Evolutionary conservation across 2,888 invertebrate species (phyloP), one percentile per base, ranked within the genome.

Genomic region (Pollenia griseotomentosa): DNA sequence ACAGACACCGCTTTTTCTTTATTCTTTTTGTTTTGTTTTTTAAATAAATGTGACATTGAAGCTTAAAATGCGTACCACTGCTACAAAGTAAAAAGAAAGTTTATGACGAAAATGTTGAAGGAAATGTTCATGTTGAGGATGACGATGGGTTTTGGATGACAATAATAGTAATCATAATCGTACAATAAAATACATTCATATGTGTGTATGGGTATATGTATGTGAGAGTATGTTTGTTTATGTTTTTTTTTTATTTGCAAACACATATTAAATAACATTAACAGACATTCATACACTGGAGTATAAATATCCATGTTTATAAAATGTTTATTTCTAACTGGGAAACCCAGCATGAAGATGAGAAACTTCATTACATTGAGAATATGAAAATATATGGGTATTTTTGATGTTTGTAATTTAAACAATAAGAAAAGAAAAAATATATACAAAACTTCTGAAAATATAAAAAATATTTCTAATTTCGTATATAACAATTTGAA

Each of bases 1-100:
- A 33, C 61, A 61, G 42, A 46, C 74, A 63, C n/a, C 14, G 33
- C 16, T 23, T 46, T 61, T 4, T 46, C 33, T 57, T 71, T 74
- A 48, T 71, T 63, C 8, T 42, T 44, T 40, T 3, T 44, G 2
- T n/a, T 40, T 14, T 44, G 2, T n/a, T 23, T 59, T 57, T 44
- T 65, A 48, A 33, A 48, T 12, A 46, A 79, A 65, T 73, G 73
- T 81, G 87, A 87, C 87, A 87, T 87, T 84, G 83, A 83, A 86
- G 83, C 80, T 86, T 77, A 68, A 80, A 86, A 77, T 81, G 86
- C 84, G 84, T 83, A 80, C 86, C 55, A 81, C 66, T 75, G 51
- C 16, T 83, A 61, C 44, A 51, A n/a, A 78, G 48, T 42, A 77
- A 46, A 44, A 73, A n/a, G 11, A 51, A 73, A n/a, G 11, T 55